phyloP scores from a whole-genome alignment of 1,140 invertebrate species.

The Eubasilissa regina region DNA sequence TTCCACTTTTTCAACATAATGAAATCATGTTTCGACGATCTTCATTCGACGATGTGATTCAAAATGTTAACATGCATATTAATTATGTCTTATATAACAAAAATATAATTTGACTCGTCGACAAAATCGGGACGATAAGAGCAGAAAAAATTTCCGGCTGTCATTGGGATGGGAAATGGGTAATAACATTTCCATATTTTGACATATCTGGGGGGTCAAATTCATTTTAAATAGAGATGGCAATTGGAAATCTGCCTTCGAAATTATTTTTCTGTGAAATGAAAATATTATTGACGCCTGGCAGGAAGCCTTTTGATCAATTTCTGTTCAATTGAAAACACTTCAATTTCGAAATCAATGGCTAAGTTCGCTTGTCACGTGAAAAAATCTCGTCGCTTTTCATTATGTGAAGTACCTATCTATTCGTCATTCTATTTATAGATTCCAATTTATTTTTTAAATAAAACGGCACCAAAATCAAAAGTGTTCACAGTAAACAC shows the following conservation, averaged over 20 bases:
- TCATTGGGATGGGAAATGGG: not conserved
- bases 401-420: not conserved
- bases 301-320: not conserved
- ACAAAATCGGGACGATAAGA: too few relatives aligned
- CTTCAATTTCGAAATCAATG: constrained; percentile 3
- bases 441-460: too few relatives aligned
- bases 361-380: not conserved
- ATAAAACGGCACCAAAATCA: too few relatives aligned
- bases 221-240: not conserved
- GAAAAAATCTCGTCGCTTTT: not conserved
- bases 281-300: not conserved
- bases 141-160: too few relatives aligned
- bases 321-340: not conserved
- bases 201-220: not conserved
- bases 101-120: too few relatives aligned
- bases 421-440: too few relatives aligned
- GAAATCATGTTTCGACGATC: too few relatives aligned
- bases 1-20: too few relatives aligned
- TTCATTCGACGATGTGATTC: too few relatives aligned
- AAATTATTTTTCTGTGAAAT: not conserved
- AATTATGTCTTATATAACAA: too few relatives aligned
- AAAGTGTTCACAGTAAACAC: too few relatives aligned
- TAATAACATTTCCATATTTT: not conserved
- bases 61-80: too few relatives aligned
- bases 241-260: not conserved